These are phyloP conservation scores for Ethmia dodecea DNA, from an alignment of 2,888 invertebrate species.

Conservation along the genomic window DNA sequence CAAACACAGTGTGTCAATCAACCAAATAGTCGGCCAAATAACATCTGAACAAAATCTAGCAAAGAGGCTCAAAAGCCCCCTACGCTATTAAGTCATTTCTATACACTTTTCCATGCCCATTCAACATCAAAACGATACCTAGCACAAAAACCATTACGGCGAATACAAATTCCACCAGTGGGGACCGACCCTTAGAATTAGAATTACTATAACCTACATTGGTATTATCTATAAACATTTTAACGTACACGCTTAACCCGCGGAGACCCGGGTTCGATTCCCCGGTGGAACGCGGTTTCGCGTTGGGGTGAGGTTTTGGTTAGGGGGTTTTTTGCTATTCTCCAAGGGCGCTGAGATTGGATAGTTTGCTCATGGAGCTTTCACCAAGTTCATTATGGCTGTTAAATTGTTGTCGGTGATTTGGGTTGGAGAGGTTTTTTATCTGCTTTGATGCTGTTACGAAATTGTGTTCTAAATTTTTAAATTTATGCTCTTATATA, in stretches of 20 bases:
- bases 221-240: constrained; percentile 77
- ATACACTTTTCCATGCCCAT: constrained; percentile 38
- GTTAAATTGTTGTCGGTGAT: constrained; percentile 56
- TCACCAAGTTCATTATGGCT: constrained; percentile 56
- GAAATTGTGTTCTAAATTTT: not conserved
- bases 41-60: constrained; percentile 25
- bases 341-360: constrained; percentile 58
- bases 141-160: constrained; percentile 59
- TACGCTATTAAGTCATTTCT: constrained; percentile 26
- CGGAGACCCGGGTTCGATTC: constrained; percentile 64
- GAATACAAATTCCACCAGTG: constrained; percentile 63
- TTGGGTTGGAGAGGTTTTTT: constrained; percentile 33
- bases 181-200: constrained; percentile 45
- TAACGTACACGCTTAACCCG: constrained; percentile 72
- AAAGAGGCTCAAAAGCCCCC: constrained; percentile 27
- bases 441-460: not conserved
- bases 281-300: constrained; percentile 54
- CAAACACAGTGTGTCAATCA: no score
- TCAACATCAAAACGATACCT: constrained; percentile 46
- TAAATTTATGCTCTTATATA: not conserved
- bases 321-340: constrained; percentile 54
- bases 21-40: constrained; percentile 25
- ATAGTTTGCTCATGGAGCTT: constrained; percentile 40
- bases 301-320: constrained; percentile 43
- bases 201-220: constrained; percentile 66